Evolutionary conservation across 1,140 invertebrate species (phyloP), one percentile per base, ranked within the genome.

Genomic region (Apocrypta bakeri): DNA sequence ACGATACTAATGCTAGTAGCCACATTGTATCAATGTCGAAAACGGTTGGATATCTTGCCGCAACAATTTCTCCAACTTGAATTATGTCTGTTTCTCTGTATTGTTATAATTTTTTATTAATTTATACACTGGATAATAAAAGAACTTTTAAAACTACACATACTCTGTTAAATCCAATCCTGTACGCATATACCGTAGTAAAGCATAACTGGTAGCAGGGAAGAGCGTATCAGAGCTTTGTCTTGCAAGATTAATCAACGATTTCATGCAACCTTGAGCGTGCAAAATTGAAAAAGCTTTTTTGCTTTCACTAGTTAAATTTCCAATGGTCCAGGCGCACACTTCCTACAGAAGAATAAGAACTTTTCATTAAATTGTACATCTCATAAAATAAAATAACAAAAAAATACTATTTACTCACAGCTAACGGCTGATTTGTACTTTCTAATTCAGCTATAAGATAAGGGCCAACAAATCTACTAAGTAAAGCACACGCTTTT

Each of bases 291-390:
- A 83, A 56, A 90, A 89, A 8, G 87, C 85, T 33, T 87, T 88
- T 11, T 79, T 24, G 42, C 86, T 89, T 42, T 87, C 88, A 29
- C 77, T 83, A 33, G 86, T 79, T 17, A 91, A 87, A 85, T 92
- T 92, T 83, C 91, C 91, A 31, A 92, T 89, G 37, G 90, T 91
- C 90, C 90, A 91, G 40, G 86, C 80, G 74, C 88, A 90, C n/a
- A 87, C 75, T 87, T 91, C 90, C 90, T 91, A 72, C 25, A 71
- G 72, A n/a, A 78, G 33, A 81, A 48, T 40, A 42, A 11, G 12
- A 48, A 12, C 27, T 64, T 77, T 14, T 17, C 8, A 27, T 42
- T 21, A 66, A 1, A 40, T 33, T n/a, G 63, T 24, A 74, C 40
- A 37, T 21, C 2, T 40, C n/a, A 75, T 80, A 81, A 24, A 40